These are phyloP conservation scores for Aspiorhynchus laticeps DNA, from an alignment of 2,113 vertebrate species.

Conservation along the genomic window DNA sequence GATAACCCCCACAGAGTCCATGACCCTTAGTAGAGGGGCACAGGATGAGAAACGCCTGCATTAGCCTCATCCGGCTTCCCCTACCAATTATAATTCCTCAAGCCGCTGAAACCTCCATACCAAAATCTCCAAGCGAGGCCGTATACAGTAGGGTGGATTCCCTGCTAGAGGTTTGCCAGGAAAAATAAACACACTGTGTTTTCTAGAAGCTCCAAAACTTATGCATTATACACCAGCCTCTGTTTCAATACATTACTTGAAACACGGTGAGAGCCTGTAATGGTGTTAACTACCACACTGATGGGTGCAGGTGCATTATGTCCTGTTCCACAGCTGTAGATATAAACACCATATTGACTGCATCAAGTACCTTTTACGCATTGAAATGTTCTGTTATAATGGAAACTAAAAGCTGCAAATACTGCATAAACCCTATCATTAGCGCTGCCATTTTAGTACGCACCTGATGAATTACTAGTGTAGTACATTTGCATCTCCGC, in stretches of 20 bases:
- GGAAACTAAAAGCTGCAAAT: constrained; percentile 30
- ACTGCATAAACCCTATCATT: constrained; percentile 23
- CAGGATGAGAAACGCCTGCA: constrained; percentile 8
- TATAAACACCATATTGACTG: constrained; percentile 10
- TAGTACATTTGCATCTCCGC: constrained; percentile 9
- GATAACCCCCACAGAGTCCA: constrained; percentile 1
- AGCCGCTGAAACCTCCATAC: neutral
- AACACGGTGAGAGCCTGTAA: neutral
- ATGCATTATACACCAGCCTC: neutral
- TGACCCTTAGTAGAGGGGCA: neutral
- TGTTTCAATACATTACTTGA: constrained; percentile 11
- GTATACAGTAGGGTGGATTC: neutral
- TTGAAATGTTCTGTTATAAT: constrained; percentile 18
- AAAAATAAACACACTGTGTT: neutral
- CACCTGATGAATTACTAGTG: constrained; percentile 2
- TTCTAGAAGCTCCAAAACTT: neutral
- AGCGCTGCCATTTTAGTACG: constrained; percentile 7
- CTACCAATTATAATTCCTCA: constrained; percentile 16
- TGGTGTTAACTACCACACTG: neutral
- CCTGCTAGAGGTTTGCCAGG: neutral
- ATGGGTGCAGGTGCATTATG: constrained; percentile 33
- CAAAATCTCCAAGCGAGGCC: neutral
- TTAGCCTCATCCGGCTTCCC: constrained; percentile 25
- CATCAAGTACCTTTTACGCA: constrained; percentile 16
- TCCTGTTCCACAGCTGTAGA: constrained; percentile 5